Evolutionary conservation across 2,888 invertebrate genomes (phyloP), one percentile per base, ranked within the genome.

Genomic region (Matsumyia berberina): DNA sequence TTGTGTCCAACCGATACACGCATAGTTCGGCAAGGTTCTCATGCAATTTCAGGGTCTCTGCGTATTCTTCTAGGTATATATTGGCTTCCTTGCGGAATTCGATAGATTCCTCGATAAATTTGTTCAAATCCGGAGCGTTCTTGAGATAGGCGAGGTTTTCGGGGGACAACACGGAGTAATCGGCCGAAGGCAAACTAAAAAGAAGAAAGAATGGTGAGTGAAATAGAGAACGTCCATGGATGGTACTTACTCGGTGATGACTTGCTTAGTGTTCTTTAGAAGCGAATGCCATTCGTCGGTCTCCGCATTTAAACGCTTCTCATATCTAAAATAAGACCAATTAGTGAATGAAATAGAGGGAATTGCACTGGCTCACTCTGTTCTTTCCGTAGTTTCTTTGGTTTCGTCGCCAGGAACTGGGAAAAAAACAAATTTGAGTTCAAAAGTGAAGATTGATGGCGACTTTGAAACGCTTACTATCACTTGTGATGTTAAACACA

Each of bases 81-180:
- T 58, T 51, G 0, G 88, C 88, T 4, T 87, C 86, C 2, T 88
- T 78, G 6, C 88, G 88, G 9, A 91, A 90, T 6, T 86, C 74
- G 0, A 89, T 7, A 0, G 88, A 88, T 12, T 89, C 88, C 0
- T 89, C 87, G 1, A 90, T 39, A 17, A 89, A 90, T 5, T 83
- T 87, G 6, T 88, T 88, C 5, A 90, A 39, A 73, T 89, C 86
- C 0, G 89, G 89, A 0, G 86, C 88, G 2, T 86, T 60, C 3
- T 87, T 86, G 2, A 91, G 86, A 58, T 89, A 89, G 0, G 82
- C 80, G 1, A 87, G 87, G n/a, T 91, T 90, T 2, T 89, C 88
- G 0, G 67, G 37, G 0, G 88, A 86, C 2, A 91, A 81, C 19
- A 87, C 64, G 0, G 85, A 51, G n/a, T 70, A 72, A 33, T 83